These are phyloP conservation scores for Alauda arvensis DNA, from an alignment of 2,797 vertebrate genomes.

Conservation along the genomic window DNA sequence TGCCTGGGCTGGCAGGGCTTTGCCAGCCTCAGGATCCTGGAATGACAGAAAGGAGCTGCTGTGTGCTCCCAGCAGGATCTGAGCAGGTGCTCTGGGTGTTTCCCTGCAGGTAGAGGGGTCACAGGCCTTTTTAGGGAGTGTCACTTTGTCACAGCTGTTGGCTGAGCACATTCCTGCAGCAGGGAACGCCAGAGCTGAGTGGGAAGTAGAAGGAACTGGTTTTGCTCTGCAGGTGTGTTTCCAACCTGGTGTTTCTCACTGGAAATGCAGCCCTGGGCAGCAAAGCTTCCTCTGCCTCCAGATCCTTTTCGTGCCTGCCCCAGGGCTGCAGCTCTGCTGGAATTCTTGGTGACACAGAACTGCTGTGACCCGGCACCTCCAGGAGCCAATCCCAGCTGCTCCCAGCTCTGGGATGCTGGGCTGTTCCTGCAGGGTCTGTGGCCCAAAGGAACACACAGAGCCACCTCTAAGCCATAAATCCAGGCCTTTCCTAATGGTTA, in stretches of 20 bases:
- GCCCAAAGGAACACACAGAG: not conserved
- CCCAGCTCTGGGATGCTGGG: not conserved
- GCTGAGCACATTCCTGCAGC: not conserved
- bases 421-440: not conserved
- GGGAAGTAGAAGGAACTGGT: rapidly evolving
- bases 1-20: not conserved
- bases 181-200: rapidly evolving
- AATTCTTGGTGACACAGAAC: not conserved
- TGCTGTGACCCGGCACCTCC: rapidly evolving
- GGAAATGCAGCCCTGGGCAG: not conserved
- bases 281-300: not conserved
- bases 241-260: not conserved
- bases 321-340: not conserved
- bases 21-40: not conserved
- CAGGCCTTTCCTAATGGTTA: not conserved
- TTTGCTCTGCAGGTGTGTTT: not conserved
- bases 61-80: not conserved
- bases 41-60: not conserved
- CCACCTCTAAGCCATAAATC: not conserved
- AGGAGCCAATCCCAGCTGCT: not conserved
- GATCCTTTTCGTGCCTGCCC: rapidly evolving
- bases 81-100: not conserved
- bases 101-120: not conserved
- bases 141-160: not conserved
- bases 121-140: rapidly evolving